Conservation (phyloP, 2,888 invertebrate species). For the Buathra laborator region DNA sequence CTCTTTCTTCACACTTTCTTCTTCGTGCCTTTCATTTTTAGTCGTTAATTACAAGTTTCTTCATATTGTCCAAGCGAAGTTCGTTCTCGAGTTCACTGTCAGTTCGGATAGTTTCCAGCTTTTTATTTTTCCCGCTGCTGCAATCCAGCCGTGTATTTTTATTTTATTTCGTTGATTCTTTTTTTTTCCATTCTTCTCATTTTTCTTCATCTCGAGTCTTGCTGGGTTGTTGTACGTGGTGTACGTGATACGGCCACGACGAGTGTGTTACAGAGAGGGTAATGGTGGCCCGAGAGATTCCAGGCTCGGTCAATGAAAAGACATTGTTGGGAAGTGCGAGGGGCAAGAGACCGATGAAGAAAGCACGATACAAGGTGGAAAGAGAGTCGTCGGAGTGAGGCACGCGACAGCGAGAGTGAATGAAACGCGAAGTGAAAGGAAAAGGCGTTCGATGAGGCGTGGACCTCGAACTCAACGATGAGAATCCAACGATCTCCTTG, state of each 20-base stretch:
- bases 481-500: constrained; percentile 52
- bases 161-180: constrained; percentile 67
- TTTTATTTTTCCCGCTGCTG: constrained; percentile 44
- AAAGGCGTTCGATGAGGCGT: constrained; percentile 50
- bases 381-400: constrained; percentile 1
- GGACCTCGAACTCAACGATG: constrained; percentile 56
- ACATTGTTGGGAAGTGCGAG: constrained; percentile 47
- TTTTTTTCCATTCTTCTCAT: constrained; percentile 43
- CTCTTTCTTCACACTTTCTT: neutral
- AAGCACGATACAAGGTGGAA: constrained; percentile 34
- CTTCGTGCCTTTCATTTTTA: constrained; percentile 27
- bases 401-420: constrained; percentile 43
- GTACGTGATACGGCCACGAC: constrained; percentile 47
- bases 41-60: constrained; percentile 64
- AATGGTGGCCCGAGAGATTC: constrained; percentile 26
- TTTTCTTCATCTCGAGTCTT: constrained; percentile 39
- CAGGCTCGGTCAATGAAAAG: constrained; percentile 65
- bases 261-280: constrained; percentile 30
- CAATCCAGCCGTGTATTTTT: constrained; percentile 55
- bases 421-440: constrained; percentile 50
- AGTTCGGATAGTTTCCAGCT: constrained; percentile 43
- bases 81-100: constrained; percentile 53
- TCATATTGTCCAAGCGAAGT: constrained; percentile 51
- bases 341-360: constrained; percentile 44
- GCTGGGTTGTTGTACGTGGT: constrained; percentile 24